These are phyloP conservation scores for Psittacula echo DNA, from an alignment of 2,797 vertebrate genomes.

Conservation along the genomic window DNA sequence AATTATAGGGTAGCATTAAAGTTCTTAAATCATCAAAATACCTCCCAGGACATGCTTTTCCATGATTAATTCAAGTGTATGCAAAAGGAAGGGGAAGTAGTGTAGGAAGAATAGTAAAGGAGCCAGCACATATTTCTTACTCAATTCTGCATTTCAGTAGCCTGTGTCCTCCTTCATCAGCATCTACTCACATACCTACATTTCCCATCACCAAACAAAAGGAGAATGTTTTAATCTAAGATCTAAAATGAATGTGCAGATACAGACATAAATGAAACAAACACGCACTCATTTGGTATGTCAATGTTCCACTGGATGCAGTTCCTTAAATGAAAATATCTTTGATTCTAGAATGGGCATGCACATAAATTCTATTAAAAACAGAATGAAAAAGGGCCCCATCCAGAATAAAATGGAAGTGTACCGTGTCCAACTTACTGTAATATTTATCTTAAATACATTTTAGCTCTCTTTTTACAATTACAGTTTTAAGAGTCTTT, in stretches of 20 bases:
- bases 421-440: neutral
- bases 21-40: conserved; percentile 6
- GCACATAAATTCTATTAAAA: neutral
- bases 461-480: neutral
- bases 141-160: neutral
- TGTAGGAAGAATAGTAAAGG: neutral
- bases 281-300: neutral
- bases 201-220: neutral
- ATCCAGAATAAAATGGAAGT: neutral
- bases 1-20: neutral
- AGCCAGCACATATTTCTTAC: neutral
- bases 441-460: neutral
- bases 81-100: neutral
- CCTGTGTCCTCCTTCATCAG: accelerated
- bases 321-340: neutral
- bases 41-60: neutral
- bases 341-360: neutral
- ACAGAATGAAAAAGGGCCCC: neutral
- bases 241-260: neutral
- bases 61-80: neutral
- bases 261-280: neutral
- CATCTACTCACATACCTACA: neutral
- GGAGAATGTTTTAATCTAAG: neutral
- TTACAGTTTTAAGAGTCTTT: neutral
- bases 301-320: neutral